A percentile compares a stretch with the other conserved stretches of the same genome.
Conservation (phyloP, 2,113 vertebrate genomes). For the Bothrops jararaca region DNA sequence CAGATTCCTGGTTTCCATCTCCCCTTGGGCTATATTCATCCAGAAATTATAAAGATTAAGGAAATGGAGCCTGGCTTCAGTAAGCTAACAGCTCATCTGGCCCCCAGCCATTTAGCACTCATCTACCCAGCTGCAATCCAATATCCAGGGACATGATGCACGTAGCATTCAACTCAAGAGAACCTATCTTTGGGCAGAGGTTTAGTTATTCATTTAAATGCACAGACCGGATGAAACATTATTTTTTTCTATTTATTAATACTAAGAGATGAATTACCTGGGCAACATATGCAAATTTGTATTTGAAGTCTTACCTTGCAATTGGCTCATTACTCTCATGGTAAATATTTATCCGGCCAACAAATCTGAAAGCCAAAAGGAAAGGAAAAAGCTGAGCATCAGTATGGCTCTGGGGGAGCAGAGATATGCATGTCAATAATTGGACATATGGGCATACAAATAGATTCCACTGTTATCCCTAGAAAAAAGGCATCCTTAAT, state of each 20-base stretch:
- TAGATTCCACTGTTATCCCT: background rate
- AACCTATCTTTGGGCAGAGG: background rate
- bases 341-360: slow-evolving; percentile 94
- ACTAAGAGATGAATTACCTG: background rate
- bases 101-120: background rate
- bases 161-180: background rate
- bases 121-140: background rate
- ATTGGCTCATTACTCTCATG: slow-evolving; percentile 82
- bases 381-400: slow-evolving; percentile 21
- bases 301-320: slow-evolving; percentile 77
- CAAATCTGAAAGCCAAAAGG: slow-evolving; percentile 77
- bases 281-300: background rate
- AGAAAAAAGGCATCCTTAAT: background rate
- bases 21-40: background rate
- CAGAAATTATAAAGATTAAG: background rate
- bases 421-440: background rate
- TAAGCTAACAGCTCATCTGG: background rate
- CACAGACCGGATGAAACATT: background rate
- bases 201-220: background rate
- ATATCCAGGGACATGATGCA: background rate
- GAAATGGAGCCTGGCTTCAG: background rate
- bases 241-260: background rate
- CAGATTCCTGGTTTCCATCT: background rate
- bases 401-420: background rate
- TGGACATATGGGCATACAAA: background rate